Conservation (phyloP, 53 echinoderm and acorn worm species). For the Zoroaster sp. region DNA sequence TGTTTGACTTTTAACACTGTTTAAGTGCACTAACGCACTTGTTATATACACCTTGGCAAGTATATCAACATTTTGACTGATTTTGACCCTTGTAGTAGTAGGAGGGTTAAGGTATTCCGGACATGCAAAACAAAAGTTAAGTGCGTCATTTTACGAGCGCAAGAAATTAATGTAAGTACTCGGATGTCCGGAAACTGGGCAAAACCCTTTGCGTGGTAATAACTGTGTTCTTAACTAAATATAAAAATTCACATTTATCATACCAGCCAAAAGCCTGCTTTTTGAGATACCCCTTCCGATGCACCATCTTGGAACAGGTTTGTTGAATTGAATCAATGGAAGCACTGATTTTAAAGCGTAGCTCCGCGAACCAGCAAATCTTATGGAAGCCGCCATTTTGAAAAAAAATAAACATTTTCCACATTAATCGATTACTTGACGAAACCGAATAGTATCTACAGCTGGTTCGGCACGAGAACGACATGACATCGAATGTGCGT, state of each 20-base stretch:
- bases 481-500: neutral
- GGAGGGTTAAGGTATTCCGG: too few species aligned
- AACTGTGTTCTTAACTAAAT: neutral
- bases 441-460: neutral
- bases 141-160: too few species aligned
- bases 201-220: too few species aligned
- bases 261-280: conserved; percentile 12
- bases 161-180: too few species aligned
- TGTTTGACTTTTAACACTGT: too few species aligned
- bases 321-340: neutral
- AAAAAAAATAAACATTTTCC: neutral
- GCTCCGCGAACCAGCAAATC: neutral
- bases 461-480: neutral
- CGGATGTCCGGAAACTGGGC: conserved; percentile 32
- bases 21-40: too few species aligned
- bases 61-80: too few species aligned
- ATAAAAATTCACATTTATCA: neutral
- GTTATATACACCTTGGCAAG: too few species aligned
- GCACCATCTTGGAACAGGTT: neutral
- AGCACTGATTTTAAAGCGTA: neutral
- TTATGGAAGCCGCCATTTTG: conserved; percentile 42
- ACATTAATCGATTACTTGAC: neutral
- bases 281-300: neutral
- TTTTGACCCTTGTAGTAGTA: too few species aligned
- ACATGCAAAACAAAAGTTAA: too few species aligned